A percentile compares a stretch with the other conserved stretches of the same genome.
Conservation (phyloP, 2,113 vertebrate species). For the Marmota monax region DNA sequence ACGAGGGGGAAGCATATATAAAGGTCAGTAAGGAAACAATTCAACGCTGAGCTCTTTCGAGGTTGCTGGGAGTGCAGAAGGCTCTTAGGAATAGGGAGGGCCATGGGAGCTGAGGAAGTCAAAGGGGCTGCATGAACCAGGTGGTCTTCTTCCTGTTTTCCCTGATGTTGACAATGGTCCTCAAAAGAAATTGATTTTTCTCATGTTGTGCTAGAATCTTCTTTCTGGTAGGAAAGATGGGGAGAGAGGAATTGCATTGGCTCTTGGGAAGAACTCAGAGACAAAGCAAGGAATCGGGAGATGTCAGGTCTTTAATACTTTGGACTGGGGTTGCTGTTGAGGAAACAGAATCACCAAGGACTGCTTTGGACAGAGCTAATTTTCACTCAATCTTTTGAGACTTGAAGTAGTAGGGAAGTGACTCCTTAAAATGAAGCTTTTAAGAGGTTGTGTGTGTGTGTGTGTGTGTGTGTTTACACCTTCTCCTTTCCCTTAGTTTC, state of each 20-base stretch:
- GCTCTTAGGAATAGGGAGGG: neutral
- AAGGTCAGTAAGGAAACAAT: neutral
- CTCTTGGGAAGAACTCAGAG: neutral
- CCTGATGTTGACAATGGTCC: neutral
- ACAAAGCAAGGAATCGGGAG: neutral
- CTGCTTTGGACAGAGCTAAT: neutral
- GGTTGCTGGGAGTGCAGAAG: neutral
- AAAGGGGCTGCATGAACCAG: neutral
- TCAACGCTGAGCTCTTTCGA: neutral
- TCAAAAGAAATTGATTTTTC: neutral
- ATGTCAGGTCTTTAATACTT: neutral
- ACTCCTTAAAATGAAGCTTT: neutral
- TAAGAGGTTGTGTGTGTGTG: neutral
- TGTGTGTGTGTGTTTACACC: neutral
- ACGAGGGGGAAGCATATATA: neutral
- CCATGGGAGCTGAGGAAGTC: rapidly evolving
- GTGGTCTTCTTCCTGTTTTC: neutral
- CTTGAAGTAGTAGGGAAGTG: neutral
- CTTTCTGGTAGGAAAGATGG: neutral
- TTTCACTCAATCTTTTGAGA: slow-evolving; percentile 23
- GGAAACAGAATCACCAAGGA: neutral
- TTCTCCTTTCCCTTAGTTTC: neutral
- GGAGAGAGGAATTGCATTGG: neutral
- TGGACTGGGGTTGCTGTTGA: neutral
- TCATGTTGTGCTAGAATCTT: neutral